A percentile compares a stretch with the other conserved stretches of the same genome.
Evolutionary conservation across 1,140 invertebrate species (phyloP).

Genomic region (Trichogramma pretiosum): DNA sequence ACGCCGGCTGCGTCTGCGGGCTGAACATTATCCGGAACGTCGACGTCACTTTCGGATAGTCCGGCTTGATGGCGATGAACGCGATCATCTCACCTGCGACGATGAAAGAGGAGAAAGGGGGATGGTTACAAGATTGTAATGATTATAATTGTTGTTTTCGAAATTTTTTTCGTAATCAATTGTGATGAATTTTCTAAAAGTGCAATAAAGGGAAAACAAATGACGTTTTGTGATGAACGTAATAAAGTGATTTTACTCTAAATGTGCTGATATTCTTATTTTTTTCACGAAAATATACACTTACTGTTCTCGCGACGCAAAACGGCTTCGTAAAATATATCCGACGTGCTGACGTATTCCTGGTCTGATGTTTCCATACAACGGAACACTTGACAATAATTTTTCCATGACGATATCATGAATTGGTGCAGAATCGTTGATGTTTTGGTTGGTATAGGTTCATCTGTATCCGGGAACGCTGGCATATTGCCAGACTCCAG

Average conservation of each 20-base stretch:
- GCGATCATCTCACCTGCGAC: constrained; percentile 62
- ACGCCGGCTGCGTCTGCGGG: constrained; percentile 18
- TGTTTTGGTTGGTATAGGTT: constrained; percentile 36
- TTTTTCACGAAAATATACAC: constrained; percentile 18
- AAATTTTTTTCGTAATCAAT: no score
- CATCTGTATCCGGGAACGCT: constrained; percentile 21
- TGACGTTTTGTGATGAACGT: no score
- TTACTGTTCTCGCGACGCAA: constrained; percentile 60
- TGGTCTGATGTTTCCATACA: constrained; percentile 33
- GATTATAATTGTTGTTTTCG: no score
- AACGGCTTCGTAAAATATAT: constrained; percentile 62
- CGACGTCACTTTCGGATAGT: constrained; percentile 71
- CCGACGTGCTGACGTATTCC: constrained; percentile 49
- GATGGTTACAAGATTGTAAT: no score
- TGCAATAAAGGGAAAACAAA: no score
- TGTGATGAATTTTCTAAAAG: no score
- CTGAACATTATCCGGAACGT: constrained; percentile 63
- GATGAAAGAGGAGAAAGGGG: no score
- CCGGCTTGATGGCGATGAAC: constrained; percentile 65
- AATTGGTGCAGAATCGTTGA: constrained; percentile 34
- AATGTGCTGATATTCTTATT: no score
- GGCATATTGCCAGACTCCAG: constrained; percentile 57
- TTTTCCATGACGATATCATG: constrained; percentile 33
- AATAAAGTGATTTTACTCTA: no score
- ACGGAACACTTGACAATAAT: constrained; percentile 27